Base-by-base conservation (phyloP, 2,113 vertebrate species). In the Myotis lucifugus region DNA sequence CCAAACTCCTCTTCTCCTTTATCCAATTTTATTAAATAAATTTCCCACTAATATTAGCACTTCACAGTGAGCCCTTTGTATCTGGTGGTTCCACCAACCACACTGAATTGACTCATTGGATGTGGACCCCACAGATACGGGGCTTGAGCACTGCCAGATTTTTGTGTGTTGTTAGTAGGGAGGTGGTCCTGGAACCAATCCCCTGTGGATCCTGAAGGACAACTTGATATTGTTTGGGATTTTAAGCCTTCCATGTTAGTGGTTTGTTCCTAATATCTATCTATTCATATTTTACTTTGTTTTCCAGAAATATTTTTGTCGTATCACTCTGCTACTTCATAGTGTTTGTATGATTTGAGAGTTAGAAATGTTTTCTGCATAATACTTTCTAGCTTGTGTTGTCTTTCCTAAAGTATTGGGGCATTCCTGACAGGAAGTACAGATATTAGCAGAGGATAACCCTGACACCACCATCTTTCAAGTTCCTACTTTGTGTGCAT, bases 331-430 rank as follows among this genome's bases (percentile, higher is more conserved):
- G 17, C 48, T 84, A 59, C 11, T 73, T 90, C 10, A 21, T 85
- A 78, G 81, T 19, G 59, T 92, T 95, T 81, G 32, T 37, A n/a
- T 94, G 84, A 91, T 79, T 90, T 66, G 69, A 88, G 42, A 88
- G 17, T 93, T 94, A 83, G 54, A n/a, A 85, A 9, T 83, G 14
- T 90, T 88, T 79, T 79, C 40, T 91, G 0, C 27, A 56, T 89
- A 23, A 0, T 92, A 69, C 18, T 76, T 85, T 94, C 66, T 66
- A 78, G 14, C 14, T 9, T 92, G 32, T 23, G 14, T 67, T 95
- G 29, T 91, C 54, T 94, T 90, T 78, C 54, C 54, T 95, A 32
- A 94, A 46, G 25, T 56, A 54, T n/a, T 56, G 12, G 29, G 23
- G 54, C 8, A 70, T 56, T 48, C 0, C 8, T 88, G 23, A 66